A percentile compares a stretch with the other conserved stretches of the same genome.
phyloP scores from a whole-genome alignment of 37 sponge, comb jelly and placozoan species.

The Eunapius fragilis region DNA sequence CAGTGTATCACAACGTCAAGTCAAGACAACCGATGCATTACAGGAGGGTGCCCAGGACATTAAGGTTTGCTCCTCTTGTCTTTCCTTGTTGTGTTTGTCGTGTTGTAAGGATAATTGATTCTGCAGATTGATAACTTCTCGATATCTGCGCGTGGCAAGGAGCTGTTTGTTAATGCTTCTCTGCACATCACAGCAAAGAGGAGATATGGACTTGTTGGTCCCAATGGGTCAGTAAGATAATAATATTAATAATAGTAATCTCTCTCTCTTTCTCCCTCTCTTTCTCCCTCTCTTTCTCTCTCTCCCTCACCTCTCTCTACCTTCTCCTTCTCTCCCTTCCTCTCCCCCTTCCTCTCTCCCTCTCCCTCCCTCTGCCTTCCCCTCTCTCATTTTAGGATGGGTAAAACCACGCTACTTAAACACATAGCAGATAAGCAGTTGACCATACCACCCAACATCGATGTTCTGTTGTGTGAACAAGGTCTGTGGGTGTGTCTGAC shows the following conservation, averaged over 20 bases:
- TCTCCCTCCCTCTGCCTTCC: too few relatives aligned
- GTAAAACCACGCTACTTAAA: constrained; percentile 94
- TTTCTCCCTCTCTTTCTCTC: too few relatives aligned
- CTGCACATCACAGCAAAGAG: constrained; percentile 82
- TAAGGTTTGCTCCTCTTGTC: constrained; percentile 31
- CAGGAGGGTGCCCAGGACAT: constrained; percentile 49
- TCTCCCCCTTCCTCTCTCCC: too few relatives aligned
- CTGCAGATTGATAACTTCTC: constrained; percentile 90
- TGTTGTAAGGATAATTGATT: constrained; percentile 3
- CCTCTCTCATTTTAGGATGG: too few relatives aligned
- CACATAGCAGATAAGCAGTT: constrained; percentile 82
- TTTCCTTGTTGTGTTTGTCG: too few relatives aligned
- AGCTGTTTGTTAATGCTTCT: constrained; percentile 90
- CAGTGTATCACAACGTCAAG: constrained; percentile 75
- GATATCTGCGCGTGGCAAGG: constrained; percentile 94
- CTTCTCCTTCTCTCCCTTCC: too few relatives aligned
- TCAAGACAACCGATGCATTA: constrained; percentile 14
- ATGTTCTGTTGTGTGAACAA: constrained; percentile 95
- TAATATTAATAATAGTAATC: too few relatives aligned
- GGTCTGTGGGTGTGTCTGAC: constrained; percentile 25
- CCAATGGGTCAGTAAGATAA: constrained; percentile 90
- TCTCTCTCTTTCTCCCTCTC: too few relatives aligned
- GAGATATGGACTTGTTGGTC: constrained; percentile 96
- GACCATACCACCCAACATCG: constrained; percentile 68
- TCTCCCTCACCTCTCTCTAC: too few relatives aligned